These are phyloP conservation scores for Yponomeuta malinellus DNA, from an alignment of 2,888 invertebrate genomes.

Conservation along the genomic window DNA sequence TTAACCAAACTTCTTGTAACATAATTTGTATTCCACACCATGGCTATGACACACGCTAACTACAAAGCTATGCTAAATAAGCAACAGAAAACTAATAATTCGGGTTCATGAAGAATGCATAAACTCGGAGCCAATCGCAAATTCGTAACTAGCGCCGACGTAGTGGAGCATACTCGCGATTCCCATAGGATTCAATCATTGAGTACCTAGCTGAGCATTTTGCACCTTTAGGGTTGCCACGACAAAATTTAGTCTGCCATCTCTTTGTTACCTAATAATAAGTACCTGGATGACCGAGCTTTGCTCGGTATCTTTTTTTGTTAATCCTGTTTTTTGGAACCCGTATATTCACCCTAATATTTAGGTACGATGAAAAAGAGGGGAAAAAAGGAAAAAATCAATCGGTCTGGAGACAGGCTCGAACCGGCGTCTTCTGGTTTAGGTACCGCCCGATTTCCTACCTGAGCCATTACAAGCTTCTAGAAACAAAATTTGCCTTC, in stretches of 20 bases:
- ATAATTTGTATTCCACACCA: slow-evolving; percentile 1
- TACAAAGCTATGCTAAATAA: slow-evolving; percentile 55
- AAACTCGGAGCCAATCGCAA: slow-evolving; percentile 37
- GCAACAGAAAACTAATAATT: slow-evolving; percentile 49
- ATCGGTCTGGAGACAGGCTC: too few species aligned
- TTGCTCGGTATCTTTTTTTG: too few species aligned
- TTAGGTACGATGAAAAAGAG: too few species aligned
- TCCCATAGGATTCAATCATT: slow-evolving; percentile 8
- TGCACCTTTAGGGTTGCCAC: neutral
- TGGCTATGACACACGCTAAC: slow-evolving; percentile 20
- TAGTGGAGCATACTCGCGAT: neutral
- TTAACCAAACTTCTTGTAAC: neutral
- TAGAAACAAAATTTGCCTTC: too few species aligned
- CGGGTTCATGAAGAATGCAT: slow-evolving; percentile 56
- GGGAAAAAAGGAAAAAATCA: too few species aligned
- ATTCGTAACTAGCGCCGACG: neutral
- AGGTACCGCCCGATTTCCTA: too few species aligned
- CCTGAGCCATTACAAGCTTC: too few species aligned
- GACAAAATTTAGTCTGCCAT: neutral
- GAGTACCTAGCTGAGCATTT: slow-evolving; percentile 7
- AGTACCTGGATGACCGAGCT: too few species aligned
- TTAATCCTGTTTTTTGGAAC: too few species aligned
- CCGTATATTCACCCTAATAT: too few species aligned
- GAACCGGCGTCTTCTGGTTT: too few species aligned
- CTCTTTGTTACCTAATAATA: too few species aligned